phyloP scores from a whole-genome alignment of 2,888 invertebrate species.

The Rhamphomyia laevipes region DNA sequence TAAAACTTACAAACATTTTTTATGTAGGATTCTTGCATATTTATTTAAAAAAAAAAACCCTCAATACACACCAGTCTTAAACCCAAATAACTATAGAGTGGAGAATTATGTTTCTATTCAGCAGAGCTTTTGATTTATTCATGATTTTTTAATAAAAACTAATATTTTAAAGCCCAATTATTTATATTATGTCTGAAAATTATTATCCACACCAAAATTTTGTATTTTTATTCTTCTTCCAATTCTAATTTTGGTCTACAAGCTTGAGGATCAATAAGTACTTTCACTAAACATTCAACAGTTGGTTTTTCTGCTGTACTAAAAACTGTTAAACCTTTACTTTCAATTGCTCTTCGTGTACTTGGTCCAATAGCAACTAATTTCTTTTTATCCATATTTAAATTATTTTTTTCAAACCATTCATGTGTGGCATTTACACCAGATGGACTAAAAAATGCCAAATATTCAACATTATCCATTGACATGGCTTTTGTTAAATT shows the following conservation, averaged over 20 bases:
- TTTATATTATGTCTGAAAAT: too few species aligned
- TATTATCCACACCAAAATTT: too few species aligned
- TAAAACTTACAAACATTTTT: too few species aligned
- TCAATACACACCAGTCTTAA: too few species aligned
- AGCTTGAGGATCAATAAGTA: slow-evolving; percentile 32
- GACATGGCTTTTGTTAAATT: slow-evolving; percentile 35
- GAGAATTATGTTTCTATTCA: too few species aligned
- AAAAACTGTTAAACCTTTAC: slow-evolving; percentile 35
- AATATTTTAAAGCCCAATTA: too few species aligned
- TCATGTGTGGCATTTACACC: slow-evolving; percentile 41
- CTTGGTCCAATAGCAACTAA: slow-evolving; percentile 47
- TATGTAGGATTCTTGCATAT: too few species aligned
- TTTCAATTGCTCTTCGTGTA: slow-evolving; percentile 41
- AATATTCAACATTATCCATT: slow-evolving; percentile 38
- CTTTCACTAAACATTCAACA: slow-evolving; percentile 40
- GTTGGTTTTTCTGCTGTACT: slow-evolving; percentile 42
- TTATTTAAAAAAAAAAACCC: too few species aligned
- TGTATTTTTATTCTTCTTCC: not conserved
- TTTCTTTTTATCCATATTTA: slow-evolving; percentile 31
- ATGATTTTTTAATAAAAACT: too few species aligned
- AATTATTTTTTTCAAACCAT: slow-evolving; percentile 32
- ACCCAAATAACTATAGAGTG: too few species aligned
- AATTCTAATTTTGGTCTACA: slow-evolving; percentile 15
- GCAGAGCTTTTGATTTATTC: too few species aligned
- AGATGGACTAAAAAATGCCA: slow-evolving; percentile 49